These are phyloP conservation scores for Crotalus helleri DNA, from an alignment of 2,113 vertebrate species.

Conservation along the genomic window DNA sequence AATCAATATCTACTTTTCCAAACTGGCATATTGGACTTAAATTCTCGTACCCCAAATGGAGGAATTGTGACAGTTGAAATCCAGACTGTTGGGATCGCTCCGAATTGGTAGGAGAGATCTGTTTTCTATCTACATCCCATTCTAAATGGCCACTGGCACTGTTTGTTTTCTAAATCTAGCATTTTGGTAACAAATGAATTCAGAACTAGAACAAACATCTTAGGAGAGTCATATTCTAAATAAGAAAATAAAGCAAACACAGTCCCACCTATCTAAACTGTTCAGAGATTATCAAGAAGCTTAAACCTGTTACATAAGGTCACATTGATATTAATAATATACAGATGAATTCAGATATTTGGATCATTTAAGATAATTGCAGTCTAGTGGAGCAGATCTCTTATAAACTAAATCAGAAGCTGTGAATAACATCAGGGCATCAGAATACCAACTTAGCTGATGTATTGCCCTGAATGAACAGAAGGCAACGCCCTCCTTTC, in stretches of 20 bases:
- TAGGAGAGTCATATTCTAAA: neutral
- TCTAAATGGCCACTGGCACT: neutral
- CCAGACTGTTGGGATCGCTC: neutral
- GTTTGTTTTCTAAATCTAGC: neutral
- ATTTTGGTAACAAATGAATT: slow-evolving; percentile 21
- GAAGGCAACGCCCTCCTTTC: neutral
- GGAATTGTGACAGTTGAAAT: neutral
- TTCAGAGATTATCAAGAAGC: neutral
- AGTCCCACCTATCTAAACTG: neutral
- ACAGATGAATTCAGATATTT: neutral
- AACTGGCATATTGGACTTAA: neutral
- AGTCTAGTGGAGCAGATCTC: neutral
- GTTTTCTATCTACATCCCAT: neutral
- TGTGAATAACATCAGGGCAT: neutral
- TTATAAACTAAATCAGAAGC: neutral
- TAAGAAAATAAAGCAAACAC: neutral
- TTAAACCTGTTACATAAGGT: neutral
- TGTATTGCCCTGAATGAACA: neutral
- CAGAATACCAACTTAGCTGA: neutral
- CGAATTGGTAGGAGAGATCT: neutral
- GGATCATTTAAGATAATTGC: neutral
- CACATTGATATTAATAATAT: neutral
- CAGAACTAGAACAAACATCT: neutral
- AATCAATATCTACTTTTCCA: neutral
- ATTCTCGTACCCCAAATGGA: neutral